Conservation (phyloP, 2,888 invertebrate genomes). For the Sarcophaga rosellei region DNA sequence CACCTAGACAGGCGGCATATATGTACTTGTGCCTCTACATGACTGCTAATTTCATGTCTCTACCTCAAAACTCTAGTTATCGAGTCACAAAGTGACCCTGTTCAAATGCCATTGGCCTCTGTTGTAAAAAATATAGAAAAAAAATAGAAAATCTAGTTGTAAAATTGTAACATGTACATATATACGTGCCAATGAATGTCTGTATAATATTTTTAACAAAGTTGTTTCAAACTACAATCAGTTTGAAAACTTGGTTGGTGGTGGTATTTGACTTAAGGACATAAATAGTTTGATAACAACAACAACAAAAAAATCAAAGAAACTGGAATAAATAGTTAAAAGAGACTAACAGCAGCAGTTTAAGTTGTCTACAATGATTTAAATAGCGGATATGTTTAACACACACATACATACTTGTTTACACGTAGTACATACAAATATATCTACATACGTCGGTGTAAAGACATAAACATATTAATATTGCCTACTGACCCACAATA, state of each 20-base stretch:
- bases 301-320: not conserved
- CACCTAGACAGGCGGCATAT: not conserved
- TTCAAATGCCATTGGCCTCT: not conserved
- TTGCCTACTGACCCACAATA: slow-evolving; percentile 32
- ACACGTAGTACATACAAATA: not conserved
- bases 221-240: slow-evolving; percentile 7
- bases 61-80: not conserved
- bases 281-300: slow-evolving; percentile 48
- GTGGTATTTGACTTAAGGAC: slow-evolving; percentile 49
- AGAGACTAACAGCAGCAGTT: slow-evolving; percentile 50
- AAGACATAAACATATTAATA: slow-evolving; percentile 10
- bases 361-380: slow-evolving; percentile 53
- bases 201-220: slow-evolving; percentile 20
- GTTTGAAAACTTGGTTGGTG: slow-evolving; percentile 29
- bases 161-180: not conserved
- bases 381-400: slow-evolving; percentile 52
- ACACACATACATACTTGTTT: not conserved
- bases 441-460: not conserved
- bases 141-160: not conserved
- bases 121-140: not conserved
- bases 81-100: not conserved
- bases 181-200: not conserved
- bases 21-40: not conserved
- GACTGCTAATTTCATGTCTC: not conserved
- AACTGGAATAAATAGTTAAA: not conserved